Evolutionary conservation across 2,113 vertebrate species (phyloP), one percentile per base, ranked within the genome.

Genomic region (Labeo catla): DNA sequence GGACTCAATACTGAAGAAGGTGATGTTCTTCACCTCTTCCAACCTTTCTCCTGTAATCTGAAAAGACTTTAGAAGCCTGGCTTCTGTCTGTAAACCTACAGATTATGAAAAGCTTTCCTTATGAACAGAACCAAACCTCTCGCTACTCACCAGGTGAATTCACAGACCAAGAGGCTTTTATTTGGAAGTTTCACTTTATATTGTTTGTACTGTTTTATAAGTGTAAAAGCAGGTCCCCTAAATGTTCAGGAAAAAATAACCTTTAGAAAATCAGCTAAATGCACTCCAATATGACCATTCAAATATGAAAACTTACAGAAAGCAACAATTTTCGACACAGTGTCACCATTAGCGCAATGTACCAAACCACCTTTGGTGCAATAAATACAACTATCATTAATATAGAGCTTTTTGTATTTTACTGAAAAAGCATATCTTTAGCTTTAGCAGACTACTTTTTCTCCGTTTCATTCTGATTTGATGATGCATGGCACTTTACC

Each of bases 401-500:
- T 34, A n/a, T 43, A 61, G 19, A 4, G 1, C 77, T 59, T 80
- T 79, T 36, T 13, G 21, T 61, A 23, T 45, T 43, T 61, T 2
- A 80, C 77, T 23, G 5, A 9, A 80, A 15, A 13, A 45, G 28
- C 16, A 34, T 63, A 7, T n/a, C 28, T 63, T 47, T 28, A 70
- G 10, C 34, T n/a, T 28, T 11, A 8, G 16, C 16, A 8, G 34
- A 23, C 61, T 45, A 16, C 50, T 61, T 6, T 23, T 59, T 73
- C 45, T 45, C 4, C 23, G 0, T 68, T 23, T 81, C 4, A 6
- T 61, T 59, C 45, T 52, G 23, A 68, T 82, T 34, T 70, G 80
- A 73, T 59, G 63, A 86, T 23, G 52, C 50, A 57, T 23, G 34
- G 9, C 65, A 36, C 36, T 86, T 86, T 73, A 73, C 63, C 52